Percentiles rank a stretch among this genome's conserved stretches.
Evolutionary conservation across 2,797 vertebrate genomes (phyloP).

Genomic region (Coluber constrictor): DNA sequence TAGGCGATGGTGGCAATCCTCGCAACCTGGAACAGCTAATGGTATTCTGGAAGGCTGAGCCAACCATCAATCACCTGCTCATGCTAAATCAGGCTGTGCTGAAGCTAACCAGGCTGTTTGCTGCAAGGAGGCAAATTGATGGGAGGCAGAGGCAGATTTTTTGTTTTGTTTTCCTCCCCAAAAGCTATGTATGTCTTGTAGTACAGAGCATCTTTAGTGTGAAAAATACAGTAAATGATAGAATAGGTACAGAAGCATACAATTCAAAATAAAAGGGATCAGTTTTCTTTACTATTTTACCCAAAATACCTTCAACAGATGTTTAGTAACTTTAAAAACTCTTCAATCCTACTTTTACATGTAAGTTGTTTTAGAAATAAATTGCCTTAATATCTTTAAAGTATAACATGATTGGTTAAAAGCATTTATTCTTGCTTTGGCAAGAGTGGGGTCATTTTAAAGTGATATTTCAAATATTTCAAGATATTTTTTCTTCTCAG

Average conservation of each 20-base stretch:
- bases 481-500: background rate
- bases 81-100: no score
- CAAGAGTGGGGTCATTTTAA: background rate
- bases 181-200: no score
- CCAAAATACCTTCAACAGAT: background rate
- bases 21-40: no score
- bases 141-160: no score
- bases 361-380: background rate
- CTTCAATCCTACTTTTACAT: background rate
- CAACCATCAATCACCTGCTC: no score
- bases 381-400: background rate
- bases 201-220: no score
- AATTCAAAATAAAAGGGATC: background rate
- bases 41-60: no score
- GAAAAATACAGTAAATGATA: background rate
- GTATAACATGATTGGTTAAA: background rate
- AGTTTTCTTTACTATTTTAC: background rate
- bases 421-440: background rate
- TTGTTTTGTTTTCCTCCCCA: no score
- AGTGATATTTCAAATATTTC: background rate
- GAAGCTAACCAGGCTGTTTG: no score
- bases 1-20: no score
- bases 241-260: background rate
- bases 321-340: background rate
- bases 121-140: no score